Conservation (phyloP, 2,113 vertebrate genomes). For the Hylia prasina region DNA sequence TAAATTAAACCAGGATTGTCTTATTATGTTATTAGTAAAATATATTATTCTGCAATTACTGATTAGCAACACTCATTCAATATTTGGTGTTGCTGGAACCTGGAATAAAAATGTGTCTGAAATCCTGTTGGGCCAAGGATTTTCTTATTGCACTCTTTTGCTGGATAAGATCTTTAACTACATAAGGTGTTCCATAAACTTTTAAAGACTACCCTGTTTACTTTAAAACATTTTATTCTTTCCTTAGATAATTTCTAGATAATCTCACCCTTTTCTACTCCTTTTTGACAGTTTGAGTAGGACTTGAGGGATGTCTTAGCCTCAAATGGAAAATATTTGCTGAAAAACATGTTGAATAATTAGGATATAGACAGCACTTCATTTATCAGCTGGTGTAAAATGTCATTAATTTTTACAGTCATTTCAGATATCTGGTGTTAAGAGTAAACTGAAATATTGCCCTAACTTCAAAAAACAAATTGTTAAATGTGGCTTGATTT, state of each 20-base stretch:
- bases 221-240: not conserved
- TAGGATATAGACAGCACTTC: not conserved
- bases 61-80: not conserved
- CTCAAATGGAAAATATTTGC: not conserved
- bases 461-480: not conserved
- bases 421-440: not conserved
- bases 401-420: not conserved
- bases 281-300: not conserved
- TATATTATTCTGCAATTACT: not conserved
- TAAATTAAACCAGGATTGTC: not conserved
- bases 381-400: not conserved
- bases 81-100: not conserved
- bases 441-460: not conserved
- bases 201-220: not conserved
- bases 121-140: not conserved
- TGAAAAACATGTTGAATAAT: not conserved
- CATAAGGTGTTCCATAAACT: not conserved
- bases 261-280: not conserved
- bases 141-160: not conserved
- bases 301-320: not conserved
- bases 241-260: not conserved
- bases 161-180: not conserved
- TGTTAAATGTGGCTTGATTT: not conserved
- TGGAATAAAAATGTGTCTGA: not conserved
- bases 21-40: not conserved